Base-by-base conservation (phyloP, 2,888 invertebrate species). In the Netelia melanura region DNA sequence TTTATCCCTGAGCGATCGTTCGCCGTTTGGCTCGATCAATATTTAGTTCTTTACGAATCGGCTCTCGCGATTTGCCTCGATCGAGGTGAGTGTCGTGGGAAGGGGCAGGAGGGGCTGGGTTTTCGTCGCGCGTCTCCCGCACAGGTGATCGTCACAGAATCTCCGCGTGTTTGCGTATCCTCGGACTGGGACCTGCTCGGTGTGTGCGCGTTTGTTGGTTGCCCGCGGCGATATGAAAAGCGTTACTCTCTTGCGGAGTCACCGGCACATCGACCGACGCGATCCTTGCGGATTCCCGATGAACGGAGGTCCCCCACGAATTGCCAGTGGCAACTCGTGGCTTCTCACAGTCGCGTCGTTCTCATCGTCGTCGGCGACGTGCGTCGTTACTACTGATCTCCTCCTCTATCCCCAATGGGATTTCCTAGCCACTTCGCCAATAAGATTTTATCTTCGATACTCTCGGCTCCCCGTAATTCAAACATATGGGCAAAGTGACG, bases 191-290 rank as follows among this genome's bases (percentile, higher is more conserved):
- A 30, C 62, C 30, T 30, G 38, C 38, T 71, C 30, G 38, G 11
- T 61, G 68, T 68, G 65, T 84, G 44, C 84, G 61, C 84, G 76
- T 80, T 80, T 72, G 71, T 75, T 67, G 76, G 76, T 80, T 38
- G 84, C 75, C 71, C 80, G 80, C 76, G 80, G 80, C 76, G 72
- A 58, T 84, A 67, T 84, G 76, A 80, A 84, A 76, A 56, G 48
- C 44, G 17, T 61, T 61, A 58, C 11, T 43, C 52, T 38, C 52
- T 65, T 65, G 14, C 48, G 30, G 48, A 77, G 77, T 21, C 58
- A 64, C 77, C 67, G 82, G 44, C 23, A 43, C 23, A 67, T 54
- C 81, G 81, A 81, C 44, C 62, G 76, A 71, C 56, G 81, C 84
- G 84, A 67, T 64, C 17, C 84, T 67, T 54, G 80, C 80, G 84